Evolutionary conservation across 1,140 invertebrate species (phyloP), one percentile per base, ranked within the genome.

Genomic region (Lethocerus indicus): DNA sequence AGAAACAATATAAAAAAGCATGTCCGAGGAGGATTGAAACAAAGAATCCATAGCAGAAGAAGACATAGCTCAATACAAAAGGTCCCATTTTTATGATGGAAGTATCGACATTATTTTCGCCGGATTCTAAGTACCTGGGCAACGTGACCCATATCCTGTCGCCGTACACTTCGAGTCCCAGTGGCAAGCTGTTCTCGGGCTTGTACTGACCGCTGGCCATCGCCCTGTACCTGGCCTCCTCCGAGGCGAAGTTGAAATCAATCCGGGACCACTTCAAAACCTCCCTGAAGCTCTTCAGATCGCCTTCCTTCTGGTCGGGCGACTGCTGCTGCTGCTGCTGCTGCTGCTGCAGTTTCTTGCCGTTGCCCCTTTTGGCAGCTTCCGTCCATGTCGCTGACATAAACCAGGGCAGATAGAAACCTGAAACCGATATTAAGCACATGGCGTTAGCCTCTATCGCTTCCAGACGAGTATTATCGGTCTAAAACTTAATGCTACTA

Each of bases 151-250:
- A 85, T 2, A 84, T 61, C 29, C 75, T 72, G 24, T 79, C 69
- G 2, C 67, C 65, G 66, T 72, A 75, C 2, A 79, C 63, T 54
- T 84, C 82, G 3, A 86, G 58, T 1, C 82, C 83, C 26, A 86
- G 61, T 0, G 83, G 82, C 18, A 86, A 59, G 57, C 76, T 79
- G 58, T 85, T 85, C 52, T 74, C 72, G 0, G 77, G 73, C 9
- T 82, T 68, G 54, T 74, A 86, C 23, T 64, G 60, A 25, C 70
- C 67, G 21, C 57, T 61, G 29, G 65, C 61, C 2, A 80, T 66
- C 9, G 59, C 57, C 3, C 9, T 21, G 0, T 53, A 37, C 35
- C 55, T 45, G 0, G 49, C 49, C 35, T 52, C 37, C 16, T 51
- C 28, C 14, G 21, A 51, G 1, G 56, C 57, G 44, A 53, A 61